A percentile compares a stretch with the other conserved stretches of the same genome.
Conservation (phyloP, 2,113 vertebrate genomes). For the Albula glossodonta region DNA sequence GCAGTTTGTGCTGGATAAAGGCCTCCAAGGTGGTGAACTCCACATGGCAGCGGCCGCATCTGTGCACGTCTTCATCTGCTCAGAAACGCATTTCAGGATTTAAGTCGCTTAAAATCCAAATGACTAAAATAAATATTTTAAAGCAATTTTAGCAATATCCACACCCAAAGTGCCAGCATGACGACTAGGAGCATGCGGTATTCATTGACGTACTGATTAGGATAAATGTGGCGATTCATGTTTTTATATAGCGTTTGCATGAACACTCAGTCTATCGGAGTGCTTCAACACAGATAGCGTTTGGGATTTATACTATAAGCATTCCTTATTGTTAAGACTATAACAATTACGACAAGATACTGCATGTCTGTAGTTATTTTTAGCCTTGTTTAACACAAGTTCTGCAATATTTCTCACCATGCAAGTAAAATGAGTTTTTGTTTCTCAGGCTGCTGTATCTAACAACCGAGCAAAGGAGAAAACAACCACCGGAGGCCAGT, state of each 20-base stretch:
- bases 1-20: constrained; percentile 94
- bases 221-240: background rate
- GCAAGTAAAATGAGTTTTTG: too few species aligned
- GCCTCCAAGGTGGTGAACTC: constrained; percentile 92
- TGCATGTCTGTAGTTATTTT: background rate
- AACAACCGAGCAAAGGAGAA: too few species aligned
- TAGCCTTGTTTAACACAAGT: background rate
- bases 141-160: too few species aligned
- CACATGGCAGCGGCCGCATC: constrained; percentile 87
- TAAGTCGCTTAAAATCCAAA: background rate
- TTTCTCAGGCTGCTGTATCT: too few species aligned
- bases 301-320: background rate
- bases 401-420: too few species aligned
- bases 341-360: background rate
- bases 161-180: too few species aligned
- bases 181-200: too few species aligned
- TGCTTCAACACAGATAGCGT: background rate
- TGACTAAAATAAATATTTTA: too few species aligned
- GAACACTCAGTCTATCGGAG: background rate
- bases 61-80: constrained; percentile 40
- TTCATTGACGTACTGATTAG: background rate
- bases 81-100: background rate
- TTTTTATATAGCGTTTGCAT: background rate
- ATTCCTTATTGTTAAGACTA: background rate
- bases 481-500: too few species aligned